These are phyloP conservation scores for Yponomeuta malinellus DNA, from an alignment of 2,888 invertebrate species.

Conservation along the genomic window DNA sequence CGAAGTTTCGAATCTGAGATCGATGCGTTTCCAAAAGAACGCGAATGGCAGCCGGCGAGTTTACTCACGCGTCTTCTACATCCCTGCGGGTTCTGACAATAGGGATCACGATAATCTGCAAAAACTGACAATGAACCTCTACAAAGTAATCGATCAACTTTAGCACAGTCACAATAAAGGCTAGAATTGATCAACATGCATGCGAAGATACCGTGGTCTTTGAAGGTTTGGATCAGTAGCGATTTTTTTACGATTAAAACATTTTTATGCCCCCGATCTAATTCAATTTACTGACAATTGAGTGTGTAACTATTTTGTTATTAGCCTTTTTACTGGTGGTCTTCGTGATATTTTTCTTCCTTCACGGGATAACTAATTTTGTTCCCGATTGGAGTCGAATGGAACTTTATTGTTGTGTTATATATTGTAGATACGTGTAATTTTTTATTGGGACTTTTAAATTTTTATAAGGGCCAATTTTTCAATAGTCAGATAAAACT, in stretches of 20 bases:
- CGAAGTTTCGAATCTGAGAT: neutral
- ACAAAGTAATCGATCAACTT: neutral
- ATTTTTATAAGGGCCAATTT: too few relatives aligned
- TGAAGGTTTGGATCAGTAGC: neutral
- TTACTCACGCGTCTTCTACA: neutral
- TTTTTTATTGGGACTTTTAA: too few relatives aligned
- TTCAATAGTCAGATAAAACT: too few relatives aligned
- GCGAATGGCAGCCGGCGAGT: neutral
- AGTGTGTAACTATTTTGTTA: slow-evolving; percentile 2
- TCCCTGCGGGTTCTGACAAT: neutral
- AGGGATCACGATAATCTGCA: neutral
- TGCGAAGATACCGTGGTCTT: neutral
- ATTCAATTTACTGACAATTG: neutral
- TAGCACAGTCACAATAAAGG: neutral
- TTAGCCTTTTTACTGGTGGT: slow-evolving; percentile 3
- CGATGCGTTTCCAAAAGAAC: neutral
- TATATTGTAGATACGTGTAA: too few relatives aligned
- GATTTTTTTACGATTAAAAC: neutral
- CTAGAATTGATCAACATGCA: neutral
- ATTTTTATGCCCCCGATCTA: neutral
- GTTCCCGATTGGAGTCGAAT: neutral
- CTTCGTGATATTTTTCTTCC: neutral
- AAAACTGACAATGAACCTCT: neutral
- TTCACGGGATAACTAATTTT: neutral
- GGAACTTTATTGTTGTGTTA: neutral